Percentiles rank a stretch among this genome's conserved stretches.
Evolutionary conservation across 2,888 invertebrate species (phyloP).

Genomic region (Alsophila aescularia): DNA sequence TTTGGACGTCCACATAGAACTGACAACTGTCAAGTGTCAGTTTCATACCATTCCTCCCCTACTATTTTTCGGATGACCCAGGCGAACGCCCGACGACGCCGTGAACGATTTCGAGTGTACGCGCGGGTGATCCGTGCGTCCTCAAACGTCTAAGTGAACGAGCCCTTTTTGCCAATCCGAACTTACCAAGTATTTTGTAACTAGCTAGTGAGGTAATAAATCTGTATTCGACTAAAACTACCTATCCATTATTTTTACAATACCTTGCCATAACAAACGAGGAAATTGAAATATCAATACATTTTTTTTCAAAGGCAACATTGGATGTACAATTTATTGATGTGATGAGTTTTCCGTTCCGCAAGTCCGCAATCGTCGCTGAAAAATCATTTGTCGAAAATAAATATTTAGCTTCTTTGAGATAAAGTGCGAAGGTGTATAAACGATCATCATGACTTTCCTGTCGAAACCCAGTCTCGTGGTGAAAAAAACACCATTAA

Average conservation of each 20-base stretch:
- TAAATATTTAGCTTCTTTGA: conserved; percentile 9
- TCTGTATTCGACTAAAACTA: conserved; percentile 19
- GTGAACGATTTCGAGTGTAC: no score
- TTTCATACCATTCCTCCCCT: no score
- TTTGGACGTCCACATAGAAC: no score
- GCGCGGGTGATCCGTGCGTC: no score
- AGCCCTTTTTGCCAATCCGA: no score
- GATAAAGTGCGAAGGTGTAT: conserved; percentile 20
- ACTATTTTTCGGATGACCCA: no score
- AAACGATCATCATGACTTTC: conserved; percentile 87
- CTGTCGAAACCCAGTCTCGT: conserved; percentile 88
- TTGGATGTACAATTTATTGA: no score
- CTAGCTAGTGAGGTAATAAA: not conserved
- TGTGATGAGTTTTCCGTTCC: conserved; percentile 42
- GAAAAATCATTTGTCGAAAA: conserved; percentile 23
- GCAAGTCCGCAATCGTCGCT: conserved; percentile 17
- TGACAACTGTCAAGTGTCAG: no score
- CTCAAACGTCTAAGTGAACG: no score
- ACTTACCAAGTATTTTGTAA: no score
- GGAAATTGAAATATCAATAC: not conserved
- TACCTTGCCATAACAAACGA: conserved; percentile 34
- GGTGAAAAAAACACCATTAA: conserved; percentile 89
- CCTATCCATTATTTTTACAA: conserved; percentile 5
- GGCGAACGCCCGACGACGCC: no score
- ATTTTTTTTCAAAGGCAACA: no score